phyloP scores from a whole-genome alignment of 2,888 invertebrate genomes.

The Pediacus dermestoides region DNA sequence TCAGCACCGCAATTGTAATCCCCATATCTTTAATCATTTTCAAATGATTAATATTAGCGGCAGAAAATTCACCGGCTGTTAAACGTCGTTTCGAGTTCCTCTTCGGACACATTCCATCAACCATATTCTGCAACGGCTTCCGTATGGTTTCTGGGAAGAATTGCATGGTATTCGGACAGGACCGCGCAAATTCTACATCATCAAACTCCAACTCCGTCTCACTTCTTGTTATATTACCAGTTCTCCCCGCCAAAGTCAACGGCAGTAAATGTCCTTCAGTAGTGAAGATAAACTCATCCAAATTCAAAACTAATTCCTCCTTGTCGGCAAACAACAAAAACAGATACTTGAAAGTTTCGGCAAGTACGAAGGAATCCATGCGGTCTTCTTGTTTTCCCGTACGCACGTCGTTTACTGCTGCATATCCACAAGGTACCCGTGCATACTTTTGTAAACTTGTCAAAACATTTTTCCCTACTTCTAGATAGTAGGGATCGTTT shows the following conservation, averaged over 20 bases:
- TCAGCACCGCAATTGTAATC: conserved; percentile 82
- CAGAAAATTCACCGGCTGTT: conserved; percentile 68
- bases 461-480: conserved; percentile 85
- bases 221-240: conserved; percentile 31
- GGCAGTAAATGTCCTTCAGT: conserved; percentile 96
- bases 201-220: conserved; percentile 51
- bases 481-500: conserved; percentile 90
- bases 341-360: conserved; percentile 97
- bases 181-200: conserved; percentile 59
- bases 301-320: conserved; percentile 73
- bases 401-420: conserved; percentile 60
- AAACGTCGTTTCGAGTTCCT: conserved; percentile 59
- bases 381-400: conserved; percentile 86
- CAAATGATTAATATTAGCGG: conserved; percentile 80
- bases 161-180: conserved; percentile 82
- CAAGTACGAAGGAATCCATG: conserved; percentile 97
- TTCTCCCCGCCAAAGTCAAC: conserved; percentile 69
- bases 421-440: conserved; percentile 93
- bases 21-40: conserved; percentile 90
- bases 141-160: conserved; percentile 81
- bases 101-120: conserved; percentile 75
- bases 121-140: conserved; percentile 78
- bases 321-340: conserved; percentile 90
- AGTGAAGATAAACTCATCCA: conserved; percentile 85
- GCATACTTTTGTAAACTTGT: conserved; percentile 87